phyloP scores from a whole-genome alignment of 2,113 vertebrate species.

The Rhipidura dahli region DNA sequence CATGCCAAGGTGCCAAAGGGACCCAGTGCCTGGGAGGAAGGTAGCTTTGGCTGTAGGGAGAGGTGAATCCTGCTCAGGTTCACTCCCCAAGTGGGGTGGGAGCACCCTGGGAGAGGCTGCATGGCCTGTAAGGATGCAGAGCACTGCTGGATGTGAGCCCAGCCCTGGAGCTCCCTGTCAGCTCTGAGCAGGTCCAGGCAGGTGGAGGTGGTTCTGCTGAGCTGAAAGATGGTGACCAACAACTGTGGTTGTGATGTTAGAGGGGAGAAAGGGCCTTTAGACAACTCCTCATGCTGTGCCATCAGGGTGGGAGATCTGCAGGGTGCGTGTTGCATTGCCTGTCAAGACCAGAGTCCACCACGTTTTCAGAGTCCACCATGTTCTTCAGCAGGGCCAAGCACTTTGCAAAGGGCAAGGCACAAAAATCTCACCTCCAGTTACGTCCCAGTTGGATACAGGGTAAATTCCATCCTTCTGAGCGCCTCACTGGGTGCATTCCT shows the following conservation, averaged over 20 bases:
- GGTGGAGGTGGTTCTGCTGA: background rate
- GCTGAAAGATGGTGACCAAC: background rate
- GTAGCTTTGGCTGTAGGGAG: background rate
- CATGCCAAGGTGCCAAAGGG: background rate
- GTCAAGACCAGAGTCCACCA: background rate
- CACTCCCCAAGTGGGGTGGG: background rate
- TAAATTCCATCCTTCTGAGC: background rate
- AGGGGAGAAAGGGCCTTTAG: background rate
- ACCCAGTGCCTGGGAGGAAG: background rate
- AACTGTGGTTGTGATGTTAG: background rate
- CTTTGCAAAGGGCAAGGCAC: background rate
- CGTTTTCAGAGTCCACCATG: background rate
- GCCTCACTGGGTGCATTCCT: background rate
- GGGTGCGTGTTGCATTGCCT: background rate
- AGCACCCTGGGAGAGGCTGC: background rate
- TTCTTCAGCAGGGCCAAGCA: background rate
- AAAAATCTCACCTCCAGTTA: background rate
- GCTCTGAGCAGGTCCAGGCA: background rate
- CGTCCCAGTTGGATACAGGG: background rate
- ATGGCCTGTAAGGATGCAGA: background rate
- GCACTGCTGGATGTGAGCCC: background rate
- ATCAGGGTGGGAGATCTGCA: background rate
- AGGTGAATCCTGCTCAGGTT: background rate
- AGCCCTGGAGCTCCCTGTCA: background rate
- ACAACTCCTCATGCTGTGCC: background rate